phyloP scores from a whole-genome alignment of 2,888 invertebrate genomes.

The Cosmia pyralina region DNA sequence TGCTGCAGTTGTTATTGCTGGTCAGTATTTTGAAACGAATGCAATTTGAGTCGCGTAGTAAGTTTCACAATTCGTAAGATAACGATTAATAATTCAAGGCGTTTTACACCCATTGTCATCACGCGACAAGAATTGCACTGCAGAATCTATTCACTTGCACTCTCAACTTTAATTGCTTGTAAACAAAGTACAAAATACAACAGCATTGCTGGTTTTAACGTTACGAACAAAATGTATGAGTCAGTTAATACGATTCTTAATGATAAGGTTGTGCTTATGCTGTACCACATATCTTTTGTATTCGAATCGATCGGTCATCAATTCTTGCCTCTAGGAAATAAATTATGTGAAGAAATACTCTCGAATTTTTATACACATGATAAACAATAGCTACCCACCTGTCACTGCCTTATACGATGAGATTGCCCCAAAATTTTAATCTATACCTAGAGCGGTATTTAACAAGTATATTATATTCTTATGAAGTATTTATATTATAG shows the following conservation, averaged over 20 bases:
- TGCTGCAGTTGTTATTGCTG: slow-evolving; percentile 40
- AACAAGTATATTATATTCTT: slow-evolving; percentile 34
- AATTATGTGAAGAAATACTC: slow-evolving; percentile 70
- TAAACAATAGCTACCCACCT: slow-evolving; percentile 70
- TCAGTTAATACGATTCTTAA: slow-evolving; percentile 67
- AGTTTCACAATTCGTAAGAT: slow-evolving; percentile 11
- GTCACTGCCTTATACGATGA: slow-evolving; percentile 71
- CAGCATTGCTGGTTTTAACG: slow-evolving; percentile 67
- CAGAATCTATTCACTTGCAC: slow-evolving; percentile 42
- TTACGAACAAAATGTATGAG: slow-evolving; percentile 73
- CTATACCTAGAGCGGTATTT: slow-evolving; percentile 49
- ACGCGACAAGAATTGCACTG: slow-evolving; percentile 45
- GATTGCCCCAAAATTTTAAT: slow-evolving; percentile 59
- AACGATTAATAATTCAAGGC: slow-evolving; percentile 17
- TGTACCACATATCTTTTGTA: slow-evolving; percentile 80
- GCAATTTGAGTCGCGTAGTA: slow-evolving; percentile 51
- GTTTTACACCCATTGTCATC: slow-evolving; percentile 18
- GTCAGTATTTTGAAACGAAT: slow-evolving; percentile 39
- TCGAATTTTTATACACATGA: slow-evolving; percentile 68
- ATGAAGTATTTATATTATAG: slow-evolving; percentile 35
- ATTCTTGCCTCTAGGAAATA: slow-evolving; percentile 76
- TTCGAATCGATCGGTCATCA: slow-evolving; percentile 68
- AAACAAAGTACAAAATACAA: slow-evolving; percentile 85
- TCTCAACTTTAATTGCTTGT: slow-evolving; percentile 74
- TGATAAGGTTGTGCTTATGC: slow-evolving; percentile 82